Conservation (phyloP, 2,113 vertebrate species). For the Crocuta crocuta region DNA sequence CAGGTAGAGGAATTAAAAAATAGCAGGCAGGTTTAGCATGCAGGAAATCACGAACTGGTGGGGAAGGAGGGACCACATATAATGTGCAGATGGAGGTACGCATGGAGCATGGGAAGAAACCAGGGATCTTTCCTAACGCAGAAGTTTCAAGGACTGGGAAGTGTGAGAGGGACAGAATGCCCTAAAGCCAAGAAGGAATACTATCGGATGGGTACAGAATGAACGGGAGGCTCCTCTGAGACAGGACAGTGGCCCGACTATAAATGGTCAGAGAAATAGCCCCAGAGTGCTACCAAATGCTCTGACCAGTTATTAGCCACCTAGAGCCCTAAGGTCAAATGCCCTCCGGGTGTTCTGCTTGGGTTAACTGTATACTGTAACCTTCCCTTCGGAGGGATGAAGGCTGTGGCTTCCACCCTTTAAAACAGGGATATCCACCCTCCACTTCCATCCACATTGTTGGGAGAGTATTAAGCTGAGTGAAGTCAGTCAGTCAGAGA, state of each 20-base stretch:
- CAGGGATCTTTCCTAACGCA: background rate
- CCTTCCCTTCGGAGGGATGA: background rate
- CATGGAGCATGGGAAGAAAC: background rate
- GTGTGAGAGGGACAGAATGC: background rate
- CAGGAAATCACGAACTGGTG: background rate
- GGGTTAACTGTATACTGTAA: background rate
- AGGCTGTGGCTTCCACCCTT: background rate
- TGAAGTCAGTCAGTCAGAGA: too few species aligned
- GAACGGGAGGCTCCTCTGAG: background rate
- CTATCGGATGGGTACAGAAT: background rate
- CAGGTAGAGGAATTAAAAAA: background rate
- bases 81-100: background rate
- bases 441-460: too few species aligned
- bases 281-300: background rate
- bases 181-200: background rate
- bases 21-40: background rate
- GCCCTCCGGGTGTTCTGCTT: background rate
- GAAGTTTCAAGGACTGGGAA: background rate
- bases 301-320: background rate
- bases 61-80: background rate
- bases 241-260: background rate
- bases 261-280: background rate
- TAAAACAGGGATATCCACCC: background rate
- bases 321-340: background rate
- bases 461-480: too few species aligned